These are phyloP conservation scores for Leucophenga varia DNA, from an alignment of 1,140 invertebrate species.

Conservation along the genomic window DNA sequence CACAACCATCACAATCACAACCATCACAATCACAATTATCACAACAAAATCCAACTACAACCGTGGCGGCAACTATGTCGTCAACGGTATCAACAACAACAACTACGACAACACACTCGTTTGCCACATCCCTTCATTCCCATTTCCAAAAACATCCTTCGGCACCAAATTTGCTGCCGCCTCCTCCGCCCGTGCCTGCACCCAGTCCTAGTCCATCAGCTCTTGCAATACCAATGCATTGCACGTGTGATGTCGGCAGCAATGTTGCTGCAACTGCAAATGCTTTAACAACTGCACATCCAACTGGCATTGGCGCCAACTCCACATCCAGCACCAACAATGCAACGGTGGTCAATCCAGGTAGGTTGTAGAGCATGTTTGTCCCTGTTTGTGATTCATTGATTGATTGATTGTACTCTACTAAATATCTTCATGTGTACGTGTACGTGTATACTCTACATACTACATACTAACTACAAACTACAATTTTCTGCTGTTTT, in stretches of 20 bases:
- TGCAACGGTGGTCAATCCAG: conserved; percentile 40
- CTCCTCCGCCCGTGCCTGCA: conserved; percentile 37
- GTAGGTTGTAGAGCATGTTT: conserved; percentile 57
- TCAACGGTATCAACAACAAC: conserved; percentile 8
- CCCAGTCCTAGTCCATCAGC: conserved; percentile 53
- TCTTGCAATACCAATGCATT: conserved; percentile 50
- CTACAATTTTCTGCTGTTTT: too few relatives aligned
- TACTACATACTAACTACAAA: too few relatives aligned
- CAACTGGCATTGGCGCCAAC: conserved; percentile 15
- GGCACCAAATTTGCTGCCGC: conserved; percentile 45
- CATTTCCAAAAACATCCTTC: conserved; percentile 55
- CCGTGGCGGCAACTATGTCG: conserved; percentile 7
- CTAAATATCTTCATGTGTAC: too few relatives aligned
- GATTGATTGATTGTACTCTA: too few relatives aligned
- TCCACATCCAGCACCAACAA: conserved; percentile 19
- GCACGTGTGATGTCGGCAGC: conserved; percentile 44
- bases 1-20: conserved; percentile 6
- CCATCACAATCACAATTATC: conserved; percentile 5
- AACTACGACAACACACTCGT: conserved; percentile 4
- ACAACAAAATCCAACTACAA: conserved; percentile 8
- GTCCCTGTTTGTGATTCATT: conserved; percentile 14
- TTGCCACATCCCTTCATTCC: conserved; percentile 41
- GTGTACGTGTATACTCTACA: too few relatives aligned
- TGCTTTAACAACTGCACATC: too few relatives aligned
- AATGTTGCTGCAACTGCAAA: not conserved